Conservation (phyloP, 2,888 invertebrate genomes). For the Isotomurus palustris region DNA sequence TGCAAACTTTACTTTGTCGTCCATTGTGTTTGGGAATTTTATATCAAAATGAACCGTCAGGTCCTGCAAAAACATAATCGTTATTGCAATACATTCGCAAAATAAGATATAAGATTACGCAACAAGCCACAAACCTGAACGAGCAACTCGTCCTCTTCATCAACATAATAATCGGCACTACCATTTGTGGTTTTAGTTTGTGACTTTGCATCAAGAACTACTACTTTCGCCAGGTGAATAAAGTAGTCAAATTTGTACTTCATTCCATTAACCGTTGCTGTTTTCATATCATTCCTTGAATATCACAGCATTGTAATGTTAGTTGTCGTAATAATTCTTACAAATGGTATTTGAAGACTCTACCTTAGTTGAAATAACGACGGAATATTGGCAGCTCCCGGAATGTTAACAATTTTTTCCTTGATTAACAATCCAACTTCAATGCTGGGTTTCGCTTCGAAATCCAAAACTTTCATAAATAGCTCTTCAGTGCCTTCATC, state of each 20-base stretch:
- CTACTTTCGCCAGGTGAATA: conserved; percentile 21
- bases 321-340: neutral
- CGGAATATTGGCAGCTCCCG: conserved; percentile 12
- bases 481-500: neutral
- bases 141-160: conserved; percentile 8
- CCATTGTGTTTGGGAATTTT: no score
- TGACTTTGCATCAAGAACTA: no score
- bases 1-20: no score
- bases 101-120: neutral
- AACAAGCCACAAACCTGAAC: neutral
- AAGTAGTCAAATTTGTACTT: conserved; percentile 22
- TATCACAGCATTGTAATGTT: neutral
- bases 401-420: conserved; percentile 29
- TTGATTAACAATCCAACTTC: conserved; percentile 11
- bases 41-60: no score
- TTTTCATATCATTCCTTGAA: conserved; percentile 15
- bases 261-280: conserved; percentile 17
- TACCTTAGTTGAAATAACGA: conserved; percentile 24
- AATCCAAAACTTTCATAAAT: no score
- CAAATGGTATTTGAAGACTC: neutral
- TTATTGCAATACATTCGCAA: no score
- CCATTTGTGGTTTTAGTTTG: no score
- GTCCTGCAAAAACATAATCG: no score
- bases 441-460: neutral
- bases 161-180: conserved; percentile 1